Percentiles rank a stretch among this genome's conserved stretches.
phyloP scores from a whole-genome alignment of 2,797 vertebrate genomes.

The Sebastes minor region DNA sequence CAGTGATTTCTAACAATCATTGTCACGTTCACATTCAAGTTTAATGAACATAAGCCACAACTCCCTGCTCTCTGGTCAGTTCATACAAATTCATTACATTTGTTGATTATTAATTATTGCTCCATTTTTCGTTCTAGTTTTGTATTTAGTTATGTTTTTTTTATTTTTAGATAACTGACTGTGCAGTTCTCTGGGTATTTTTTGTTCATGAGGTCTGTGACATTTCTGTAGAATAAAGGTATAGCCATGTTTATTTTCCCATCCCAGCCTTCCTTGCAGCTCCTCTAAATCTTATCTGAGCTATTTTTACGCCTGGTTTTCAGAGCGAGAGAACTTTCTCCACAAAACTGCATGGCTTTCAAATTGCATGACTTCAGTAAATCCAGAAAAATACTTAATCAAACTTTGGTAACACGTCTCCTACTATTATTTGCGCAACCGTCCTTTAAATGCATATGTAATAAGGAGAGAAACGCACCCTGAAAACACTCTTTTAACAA shows the following conservation, averaged over 20 bases:
- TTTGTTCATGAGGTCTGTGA: background rate
- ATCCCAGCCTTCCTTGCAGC: too few relatives aligned
- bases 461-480: background rate
- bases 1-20: background rate
- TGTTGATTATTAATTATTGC: too few relatives aligned
- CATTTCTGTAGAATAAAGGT: background rate
- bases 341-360: too few relatives aligned
- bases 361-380: background rate
- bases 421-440: background rate
- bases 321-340: too few relatives aligned
- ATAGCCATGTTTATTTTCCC: background rate
- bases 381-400: background rate
- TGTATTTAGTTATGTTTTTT: too few relatives aligned
- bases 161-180: background rate
- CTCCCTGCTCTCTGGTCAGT: background rate
- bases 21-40: background rate
- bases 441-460: too few relatives aligned
- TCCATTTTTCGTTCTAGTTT: too few relatives aligned
- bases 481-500: background rate
- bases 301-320: too few relatives aligned
- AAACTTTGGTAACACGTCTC: background rate
- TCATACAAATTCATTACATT: fast-evolving
- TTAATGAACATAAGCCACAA: background rate
- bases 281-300: too few relatives aligned
- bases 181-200: too few relatives aligned